phyloP scores from a whole-genome alignment of 2,888 invertebrate species.

The Dicyrtomina minuta region DNA sequence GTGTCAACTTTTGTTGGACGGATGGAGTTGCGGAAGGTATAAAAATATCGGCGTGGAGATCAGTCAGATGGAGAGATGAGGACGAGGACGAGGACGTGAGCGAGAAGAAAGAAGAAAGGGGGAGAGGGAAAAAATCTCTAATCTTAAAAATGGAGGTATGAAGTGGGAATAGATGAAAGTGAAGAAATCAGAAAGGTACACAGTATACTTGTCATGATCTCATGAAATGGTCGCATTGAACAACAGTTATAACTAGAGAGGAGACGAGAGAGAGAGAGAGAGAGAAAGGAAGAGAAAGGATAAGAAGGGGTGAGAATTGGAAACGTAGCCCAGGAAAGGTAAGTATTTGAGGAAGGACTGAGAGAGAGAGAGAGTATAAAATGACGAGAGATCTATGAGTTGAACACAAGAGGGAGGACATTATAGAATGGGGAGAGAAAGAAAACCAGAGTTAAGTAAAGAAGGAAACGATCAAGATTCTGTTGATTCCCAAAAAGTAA shows the following conservation, averaged over 20 bases:
- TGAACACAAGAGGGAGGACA: conserved; percentile 1
- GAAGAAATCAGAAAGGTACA: neutral
- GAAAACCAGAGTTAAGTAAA: conserved; percentile 32
- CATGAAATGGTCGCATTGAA: neutral
- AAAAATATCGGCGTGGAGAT: too few species aligned
- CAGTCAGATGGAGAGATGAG: too few species aligned
- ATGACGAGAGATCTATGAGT: conserved; percentile 12
- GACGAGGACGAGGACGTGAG: too few species aligned
- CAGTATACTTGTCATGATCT: neutral
- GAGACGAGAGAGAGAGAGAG: neutral
- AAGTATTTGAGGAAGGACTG: neutral
- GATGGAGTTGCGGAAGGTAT: too few species aligned
- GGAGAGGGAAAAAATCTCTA: too few species aligned
- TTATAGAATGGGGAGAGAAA: conserved; percentile 20
- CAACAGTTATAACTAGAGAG: too few species aligned
- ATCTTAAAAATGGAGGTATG: neutral
- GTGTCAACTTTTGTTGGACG: too few species aligned
- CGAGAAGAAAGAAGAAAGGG: too few species aligned
- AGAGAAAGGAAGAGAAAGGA: neutral
- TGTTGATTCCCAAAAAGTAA: conserved; percentile 44
- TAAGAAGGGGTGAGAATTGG: neutral
- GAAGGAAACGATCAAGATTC: conserved; percentile 51
- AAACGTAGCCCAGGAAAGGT: neutral
- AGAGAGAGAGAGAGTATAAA: conserved; percentile 9
- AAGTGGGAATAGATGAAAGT: neutral